A percentile compares a stretch with the other conserved stretches of the same genome.
phyloP scores from a whole-genome alignment of 2,888 invertebrate genomes.

The Hemaris fuciformis region DNA sequence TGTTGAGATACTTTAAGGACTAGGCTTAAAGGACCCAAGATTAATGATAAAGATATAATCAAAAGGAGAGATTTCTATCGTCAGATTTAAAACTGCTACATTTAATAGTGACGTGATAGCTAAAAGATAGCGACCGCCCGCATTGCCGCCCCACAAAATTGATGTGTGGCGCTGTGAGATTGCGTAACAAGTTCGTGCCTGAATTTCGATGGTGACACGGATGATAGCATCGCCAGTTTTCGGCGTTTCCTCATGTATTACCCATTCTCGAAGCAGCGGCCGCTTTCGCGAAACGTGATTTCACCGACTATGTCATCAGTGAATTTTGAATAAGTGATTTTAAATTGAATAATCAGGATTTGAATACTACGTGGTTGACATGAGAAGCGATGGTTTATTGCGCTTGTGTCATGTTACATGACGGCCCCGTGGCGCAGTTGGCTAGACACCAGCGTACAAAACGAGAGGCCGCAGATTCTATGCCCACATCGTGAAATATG shows the following conservation, averaged over 20 bases:
- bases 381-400: neutral
- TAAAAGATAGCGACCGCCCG: neutral
- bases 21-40: too few species aligned
- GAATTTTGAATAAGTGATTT: conserved; percentile 5
- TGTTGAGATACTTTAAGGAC: too few species aligned
- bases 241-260: conserved; percentile 1
- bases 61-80: too few species aligned
- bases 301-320: neutral
- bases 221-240: neutral
- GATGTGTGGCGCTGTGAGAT: neutral
- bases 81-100: too few species aligned
- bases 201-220: neutral
- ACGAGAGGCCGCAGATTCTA: too few species aligned
- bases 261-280: neutral
- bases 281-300: conserved; percentile 1
- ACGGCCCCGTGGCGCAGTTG: too few species aligned
- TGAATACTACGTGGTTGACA: conserved; percentile 1
- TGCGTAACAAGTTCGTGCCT: neutral
- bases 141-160: neutral
- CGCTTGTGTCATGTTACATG: neutral
- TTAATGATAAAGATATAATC: too few species aligned
- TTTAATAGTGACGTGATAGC: too few species aligned
- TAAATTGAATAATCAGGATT: conserved; percentile 7
- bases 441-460: too few species aligned
- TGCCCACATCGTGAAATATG: too few species aligned